A percentile compares a stretch with the other conserved stretches of the same genome.
phyloP scores from a whole-genome alignment of 2,888 invertebrate species.

The Tubulanus polymorphus region DNA sequence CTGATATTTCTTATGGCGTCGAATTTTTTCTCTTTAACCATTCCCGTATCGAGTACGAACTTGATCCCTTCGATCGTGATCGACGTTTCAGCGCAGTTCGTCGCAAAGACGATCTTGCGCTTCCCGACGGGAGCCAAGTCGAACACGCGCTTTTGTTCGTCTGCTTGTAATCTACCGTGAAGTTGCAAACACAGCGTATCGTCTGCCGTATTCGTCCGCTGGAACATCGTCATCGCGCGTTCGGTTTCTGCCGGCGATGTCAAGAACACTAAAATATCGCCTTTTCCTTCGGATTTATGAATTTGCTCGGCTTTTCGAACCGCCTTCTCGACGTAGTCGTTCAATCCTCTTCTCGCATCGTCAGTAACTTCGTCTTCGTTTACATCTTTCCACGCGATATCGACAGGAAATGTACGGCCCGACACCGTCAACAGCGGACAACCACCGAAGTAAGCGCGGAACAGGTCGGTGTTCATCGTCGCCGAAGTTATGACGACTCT shows the following conservation, averaged over 20 bases:
- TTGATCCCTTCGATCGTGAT: conserved; percentile 52
- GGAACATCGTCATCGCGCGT: conserved; percentile 30
- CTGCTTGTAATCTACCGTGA: conserved; percentile 41
- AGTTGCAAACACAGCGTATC: conserved; percentile 28
- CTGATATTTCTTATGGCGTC: conserved; percentile 42
- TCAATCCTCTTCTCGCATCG: conserved; percentile 15
- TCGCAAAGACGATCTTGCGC: conserved; percentile 52
- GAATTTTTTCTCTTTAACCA: conserved; percentile 47
- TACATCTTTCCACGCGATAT: conserved; percentile 31
- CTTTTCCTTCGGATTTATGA: conserved; percentile 29
- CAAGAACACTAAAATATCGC: conserved; percentile 54
- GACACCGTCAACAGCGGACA: conserved; percentile 41
- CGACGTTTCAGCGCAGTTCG: conserved; percentile 54
- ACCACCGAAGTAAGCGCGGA: conserved; percentile 40
- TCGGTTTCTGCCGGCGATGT: conserved; percentile 46
- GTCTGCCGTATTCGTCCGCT: conserved; percentile 17
- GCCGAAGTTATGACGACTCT: conserved; percentile 51
- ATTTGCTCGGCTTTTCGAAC: conserved; percentile 37
- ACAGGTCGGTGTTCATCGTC: conserved; percentile 47
- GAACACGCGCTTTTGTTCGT: conserved; percentile 47
- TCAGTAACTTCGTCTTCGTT: conserved; percentile 13
- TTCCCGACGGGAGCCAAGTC: conserved; percentile 22
- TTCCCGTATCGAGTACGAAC: conserved; percentile 52
- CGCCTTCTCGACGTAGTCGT: conserved; percentile 31
- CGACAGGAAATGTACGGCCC: conserved; percentile 49